A percentile compares a stretch with the other conserved stretches of the same genome.
Evolutionary conservation across 2,797 vertebrate genomes (phyloP).

Genomic region (Oreonectes daqikongensis): DNA sequence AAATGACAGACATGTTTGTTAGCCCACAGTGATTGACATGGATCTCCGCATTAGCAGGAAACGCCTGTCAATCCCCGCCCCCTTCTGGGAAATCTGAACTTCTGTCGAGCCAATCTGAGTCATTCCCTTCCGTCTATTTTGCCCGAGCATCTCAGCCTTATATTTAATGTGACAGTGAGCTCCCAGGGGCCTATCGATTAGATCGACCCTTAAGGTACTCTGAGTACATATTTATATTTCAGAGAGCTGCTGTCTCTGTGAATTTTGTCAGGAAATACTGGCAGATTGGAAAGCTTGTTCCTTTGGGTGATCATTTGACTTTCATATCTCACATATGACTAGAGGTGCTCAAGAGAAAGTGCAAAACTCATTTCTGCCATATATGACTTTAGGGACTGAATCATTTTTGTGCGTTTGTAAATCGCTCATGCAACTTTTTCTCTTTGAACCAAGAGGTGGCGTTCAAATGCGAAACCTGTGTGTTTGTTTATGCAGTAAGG

Average conservation of each 20-base stretch:
- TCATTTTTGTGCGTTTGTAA: background rate
- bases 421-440: background rate
- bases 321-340: constrained; percentile 29
- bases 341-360: background rate
- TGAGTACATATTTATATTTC: constrained; percentile 71
- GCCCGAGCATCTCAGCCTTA: constrained; percentile 57
- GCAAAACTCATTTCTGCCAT: background rate
- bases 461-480: background rate
- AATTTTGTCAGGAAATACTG: constrained; percentile 62
- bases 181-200: constrained; percentile 69
- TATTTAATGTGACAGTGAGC: constrained; percentile 69
- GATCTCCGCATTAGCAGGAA: constrained; percentile 43
- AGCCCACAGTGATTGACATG: constrained; percentile 46
- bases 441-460: background rate
- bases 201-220: constrained; percentile 65
- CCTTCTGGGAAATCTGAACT: constrained; percentile 59
- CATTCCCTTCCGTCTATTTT: constrained; percentile 62
- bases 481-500: background rate
- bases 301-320: constrained; percentile 41
- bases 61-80: constrained; percentile 43
- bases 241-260: constrained; percentile 66
- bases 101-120: constrained; percentile 55
- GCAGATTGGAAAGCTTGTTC: constrained; percentile 51
- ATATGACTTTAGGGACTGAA: background rate
- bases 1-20: constrained; percentile 6